Base-by-base conservation (phyloP, 2,797 vertebrate species). In the Buphagus erythrorhynchus region DNA sequence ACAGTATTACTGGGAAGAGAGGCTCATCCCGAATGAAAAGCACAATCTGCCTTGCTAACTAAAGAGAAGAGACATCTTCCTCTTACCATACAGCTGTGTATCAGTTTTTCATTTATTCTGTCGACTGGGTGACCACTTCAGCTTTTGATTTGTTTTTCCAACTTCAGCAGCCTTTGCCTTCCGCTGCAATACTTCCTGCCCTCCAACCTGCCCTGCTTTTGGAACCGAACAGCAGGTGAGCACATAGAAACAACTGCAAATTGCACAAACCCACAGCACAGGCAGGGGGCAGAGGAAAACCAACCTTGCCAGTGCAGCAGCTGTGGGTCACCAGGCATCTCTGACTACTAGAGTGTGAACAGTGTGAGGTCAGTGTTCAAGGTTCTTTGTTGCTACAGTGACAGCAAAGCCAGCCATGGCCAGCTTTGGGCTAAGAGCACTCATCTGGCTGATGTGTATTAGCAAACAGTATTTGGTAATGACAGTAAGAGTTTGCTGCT, bases 381-480 rank as follows among this genome's bases (percentile, higher is more conserved):
- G 86, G 83, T 92, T 95, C 76, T 62, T 88, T 2, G 6, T 73
- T 96, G 94, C 95, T 96, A 95, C 90, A 95, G 93, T 45, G 93
- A 81, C 66, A 93, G 87, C 63, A 16, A 18, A 94, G 95, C 95
- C 93, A 87, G 91, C 79, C 62, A 20, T 1, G 31, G 78, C 86
- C 62, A 13, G 95, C 96, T 96, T 52, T 7, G 14, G 93, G 96
- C 91, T 95, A 95, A 91, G 91, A 93, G 95, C 95, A 95, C 89
- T 96, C 80, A 6, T 94, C 85, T 94, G 90, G 90, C 82, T 92
- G 93, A 91, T 58, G 82, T 63, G 74, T 82, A 72, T 88, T 96
- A 95, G 78, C 63, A 61, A 86, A 79, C 84, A 55, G 65, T 69
- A 94, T 95, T 95, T 95, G 96, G 92, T 96, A 94, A 91, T 16